phyloP scores from a whole-genome alignment of 2,797 vertebrate species.

The Myotis pilosus region DNA sequence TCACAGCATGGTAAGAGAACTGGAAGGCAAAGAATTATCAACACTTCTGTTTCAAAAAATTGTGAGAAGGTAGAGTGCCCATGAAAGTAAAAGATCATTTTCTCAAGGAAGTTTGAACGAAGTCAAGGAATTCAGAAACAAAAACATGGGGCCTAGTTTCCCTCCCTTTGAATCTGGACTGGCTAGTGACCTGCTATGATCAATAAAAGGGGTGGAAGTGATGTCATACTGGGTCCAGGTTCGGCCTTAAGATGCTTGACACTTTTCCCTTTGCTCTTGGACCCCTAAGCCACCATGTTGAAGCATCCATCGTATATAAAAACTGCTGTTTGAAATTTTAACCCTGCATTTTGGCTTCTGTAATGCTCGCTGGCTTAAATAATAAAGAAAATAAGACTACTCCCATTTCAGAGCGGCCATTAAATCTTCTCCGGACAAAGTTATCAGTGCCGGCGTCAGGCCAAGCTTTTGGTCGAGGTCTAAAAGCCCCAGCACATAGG shows the following conservation, averaged over 20 bases:
- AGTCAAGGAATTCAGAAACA: neutral
- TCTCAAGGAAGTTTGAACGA: neutral
- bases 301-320: no score
- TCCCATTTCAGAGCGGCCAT: no score
- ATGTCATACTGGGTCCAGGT: neutral
- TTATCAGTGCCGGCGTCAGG: no score
- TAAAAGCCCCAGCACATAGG: no score
- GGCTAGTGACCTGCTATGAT: neutral
- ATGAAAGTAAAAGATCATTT: neutral
- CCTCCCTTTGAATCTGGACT: neutral
- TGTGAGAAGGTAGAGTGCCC: neutral
- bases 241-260: neutral
- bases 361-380: no score
- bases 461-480: no score
- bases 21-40: neutral
- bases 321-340: no score
- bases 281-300: neutral
- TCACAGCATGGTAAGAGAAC: neutral
- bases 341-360: no score
- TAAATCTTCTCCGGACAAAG: no score
- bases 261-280: neutral
- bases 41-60: neutral
- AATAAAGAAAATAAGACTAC: no score
- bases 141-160: neutral
- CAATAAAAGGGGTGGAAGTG: neutral